Conservation (phyloP, 2,797 vertebrate genomes). For the Aphelocoma californica region DNA sequence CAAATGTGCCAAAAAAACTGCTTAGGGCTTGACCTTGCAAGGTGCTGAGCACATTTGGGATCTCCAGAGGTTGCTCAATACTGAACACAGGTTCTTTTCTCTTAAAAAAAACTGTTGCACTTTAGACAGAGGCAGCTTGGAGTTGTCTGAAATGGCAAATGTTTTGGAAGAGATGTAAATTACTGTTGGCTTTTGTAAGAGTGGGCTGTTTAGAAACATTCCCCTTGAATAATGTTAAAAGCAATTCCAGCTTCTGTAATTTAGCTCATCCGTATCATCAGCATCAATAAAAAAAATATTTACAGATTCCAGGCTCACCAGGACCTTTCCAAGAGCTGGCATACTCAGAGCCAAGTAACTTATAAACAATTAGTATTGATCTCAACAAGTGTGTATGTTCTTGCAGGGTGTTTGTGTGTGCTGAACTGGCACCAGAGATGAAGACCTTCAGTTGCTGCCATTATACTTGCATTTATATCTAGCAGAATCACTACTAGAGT, state of each 20-base stretch:
- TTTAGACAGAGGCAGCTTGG: neutral
- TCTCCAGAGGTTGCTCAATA: neutral
- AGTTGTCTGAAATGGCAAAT: neutral
- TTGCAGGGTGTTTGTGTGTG: neutral
- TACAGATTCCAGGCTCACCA: slow-evolving; percentile 23
- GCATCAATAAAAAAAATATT: slow-evolving; percentile 26
- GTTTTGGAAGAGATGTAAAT: neutral
- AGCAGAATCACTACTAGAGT: neutral
- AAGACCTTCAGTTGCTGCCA: neutral
- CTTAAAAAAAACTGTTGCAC: neutral
- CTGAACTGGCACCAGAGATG: neutral
- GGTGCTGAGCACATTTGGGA: neutral
- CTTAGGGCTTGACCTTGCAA: neutral
- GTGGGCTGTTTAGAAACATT: slow-evolving; percentile 14
- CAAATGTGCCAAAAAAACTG: neutral
- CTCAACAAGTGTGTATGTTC: neutral
- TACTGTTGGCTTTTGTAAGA: neutral
- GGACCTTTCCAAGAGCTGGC: slow-evolving; percentile 21
- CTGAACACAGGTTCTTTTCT: neutral
- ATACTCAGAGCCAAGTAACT: slow-evolving; percentile 18
- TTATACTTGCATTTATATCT: neutral
- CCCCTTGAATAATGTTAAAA: slow-evolving; percentile 38
- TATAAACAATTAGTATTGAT: neutral
- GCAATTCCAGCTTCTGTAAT: slow-evolving; percentile 49
- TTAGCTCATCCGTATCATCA: slow-evolving; percentile 51